These are phyloP conservation scores for Phalacrocorax aristotelis DNA, from an alignment of 2,113 vertebrate genomes.

Conservation along the genomic window DNA sequence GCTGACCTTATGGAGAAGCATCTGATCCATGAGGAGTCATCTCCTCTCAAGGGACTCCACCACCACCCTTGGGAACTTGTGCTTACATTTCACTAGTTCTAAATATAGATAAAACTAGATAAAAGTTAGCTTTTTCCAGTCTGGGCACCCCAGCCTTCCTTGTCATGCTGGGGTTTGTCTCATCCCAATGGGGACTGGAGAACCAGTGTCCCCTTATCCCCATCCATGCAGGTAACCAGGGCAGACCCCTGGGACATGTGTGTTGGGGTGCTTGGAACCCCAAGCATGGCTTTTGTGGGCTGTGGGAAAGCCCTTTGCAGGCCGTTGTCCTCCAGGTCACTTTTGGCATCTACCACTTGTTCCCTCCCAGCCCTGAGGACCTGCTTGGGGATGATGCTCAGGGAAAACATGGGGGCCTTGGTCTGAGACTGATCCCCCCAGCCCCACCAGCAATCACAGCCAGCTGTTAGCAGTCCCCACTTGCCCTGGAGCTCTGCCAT, in stretches of 20 bases:
- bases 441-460: not conserved
- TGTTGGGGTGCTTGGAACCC: not conserved
- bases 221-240: not conserved
- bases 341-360: not conserved
- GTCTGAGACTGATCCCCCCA: not conserved
- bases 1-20: not conserved
- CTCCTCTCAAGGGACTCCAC: not conserved
- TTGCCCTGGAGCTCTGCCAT: not conserved
- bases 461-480: not conserved
- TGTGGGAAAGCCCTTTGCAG: not conserved
- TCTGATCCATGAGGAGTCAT: not conserved
- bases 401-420: not conserved
- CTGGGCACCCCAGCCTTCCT: not conserved
- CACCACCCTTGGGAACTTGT: not conserved
- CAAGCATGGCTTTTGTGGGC: not conserved
- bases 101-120: not conserved
- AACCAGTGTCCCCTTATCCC: not conserved
- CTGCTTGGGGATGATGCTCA: not conserved
- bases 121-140: not conserved
- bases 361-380: not conserved
- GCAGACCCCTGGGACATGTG: not conserved
- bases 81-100: not conserved
- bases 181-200: accelerated
- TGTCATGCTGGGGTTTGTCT: not conserved
- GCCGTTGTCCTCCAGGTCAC: not conserved